Evolutionary conservation across 1,140 invertebrate species (phyloP).

Genomic region (Steinernema feltiae): DNA sequence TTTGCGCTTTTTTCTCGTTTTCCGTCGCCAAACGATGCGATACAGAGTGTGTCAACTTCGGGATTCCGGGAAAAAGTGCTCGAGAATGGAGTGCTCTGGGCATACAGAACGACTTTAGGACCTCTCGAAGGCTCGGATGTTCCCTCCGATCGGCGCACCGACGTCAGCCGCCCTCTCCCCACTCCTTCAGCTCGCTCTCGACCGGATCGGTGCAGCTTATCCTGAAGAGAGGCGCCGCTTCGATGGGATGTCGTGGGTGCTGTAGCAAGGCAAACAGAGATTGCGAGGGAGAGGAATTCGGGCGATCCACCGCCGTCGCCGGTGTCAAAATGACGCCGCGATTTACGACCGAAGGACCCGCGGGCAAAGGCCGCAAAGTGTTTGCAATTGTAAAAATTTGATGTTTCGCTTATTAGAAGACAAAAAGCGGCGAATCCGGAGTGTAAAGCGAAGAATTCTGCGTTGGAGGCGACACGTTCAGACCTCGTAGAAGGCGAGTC

Average conservation of each 20-base stretch:
- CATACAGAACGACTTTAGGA: neutral
- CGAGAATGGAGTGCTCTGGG: neutral
- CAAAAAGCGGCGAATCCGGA: too few species aligned
- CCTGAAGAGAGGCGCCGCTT: neutral
- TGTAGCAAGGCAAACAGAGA: neutral
- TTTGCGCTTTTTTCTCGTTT: too few species aligned
- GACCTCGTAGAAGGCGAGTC: too few species aligned
- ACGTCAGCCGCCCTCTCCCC: slow-evolving; percentile 13
- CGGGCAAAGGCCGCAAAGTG: neutral
- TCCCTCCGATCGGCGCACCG: neutral
- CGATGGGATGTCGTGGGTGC: slow-evolving; percentile 6
- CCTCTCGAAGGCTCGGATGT: neutral
- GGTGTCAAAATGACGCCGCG: neutral
- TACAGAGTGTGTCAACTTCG: slow-evolving; percentile 1
- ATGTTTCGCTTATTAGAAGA: neutral
- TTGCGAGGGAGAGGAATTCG: neutral
- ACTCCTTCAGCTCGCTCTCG: neutral
- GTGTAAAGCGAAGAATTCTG: too few species aligned
- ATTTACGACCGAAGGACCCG: neutral
- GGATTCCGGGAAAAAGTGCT: slow-evolving; percentile 7
- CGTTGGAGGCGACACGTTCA: too few species aligned
- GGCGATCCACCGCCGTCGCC: neutral
- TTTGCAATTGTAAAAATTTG: neutral
- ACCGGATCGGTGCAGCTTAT: neutral
- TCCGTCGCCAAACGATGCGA: neutral